Evolutionary conservation across 2,797 vertebrate species (phyloP).

Genomic region (Tauraco hartlaubi): DNA sequence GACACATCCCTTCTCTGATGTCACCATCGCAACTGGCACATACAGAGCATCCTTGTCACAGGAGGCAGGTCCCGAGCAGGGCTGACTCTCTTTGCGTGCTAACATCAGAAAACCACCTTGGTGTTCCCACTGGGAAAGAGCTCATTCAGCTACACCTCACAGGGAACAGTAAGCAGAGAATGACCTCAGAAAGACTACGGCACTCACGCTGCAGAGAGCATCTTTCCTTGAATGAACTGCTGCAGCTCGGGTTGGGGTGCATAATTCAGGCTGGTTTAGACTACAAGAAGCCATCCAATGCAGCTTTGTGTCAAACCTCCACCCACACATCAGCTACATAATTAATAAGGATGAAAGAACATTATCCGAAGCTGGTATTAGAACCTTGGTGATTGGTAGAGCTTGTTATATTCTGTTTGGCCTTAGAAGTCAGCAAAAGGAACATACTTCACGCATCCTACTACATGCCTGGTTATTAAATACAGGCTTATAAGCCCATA

Average conservation of each 20-base stretch:
- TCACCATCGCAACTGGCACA: not conserved
- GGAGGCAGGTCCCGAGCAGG: not conserved
- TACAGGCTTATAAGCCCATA: not conserved
- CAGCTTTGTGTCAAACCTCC: constrained; percentile 5
- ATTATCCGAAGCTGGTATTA: not conserved
- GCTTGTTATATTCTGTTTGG: not conserved
- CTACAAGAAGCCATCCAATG: not conserved
- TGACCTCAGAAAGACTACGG: not conserved
- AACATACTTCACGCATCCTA: not conserved
- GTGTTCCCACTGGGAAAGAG: not conserved
- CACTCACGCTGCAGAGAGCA: not conserved
- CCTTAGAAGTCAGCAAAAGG: not conserved
- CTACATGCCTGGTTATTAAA: constrained; percentile 22
- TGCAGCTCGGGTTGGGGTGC: not conserved
- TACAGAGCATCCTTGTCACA: not conserved
- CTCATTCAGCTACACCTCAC: not conserved
- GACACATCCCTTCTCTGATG: not conserved
- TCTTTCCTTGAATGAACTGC: not conserved
- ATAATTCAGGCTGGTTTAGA: not conserved
- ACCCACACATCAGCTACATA: not conserved
- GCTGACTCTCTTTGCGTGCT: not conserved
- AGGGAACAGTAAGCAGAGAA: not conserved
- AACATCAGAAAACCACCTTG: not conserved
- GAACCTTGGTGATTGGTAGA: not conserved
- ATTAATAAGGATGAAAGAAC: constrained; percentile 32